Evolutionary conservation across 2,113 vertebrate genomes (phyloP).

Genomic region (Amphilophus citrinellus): DNA sequence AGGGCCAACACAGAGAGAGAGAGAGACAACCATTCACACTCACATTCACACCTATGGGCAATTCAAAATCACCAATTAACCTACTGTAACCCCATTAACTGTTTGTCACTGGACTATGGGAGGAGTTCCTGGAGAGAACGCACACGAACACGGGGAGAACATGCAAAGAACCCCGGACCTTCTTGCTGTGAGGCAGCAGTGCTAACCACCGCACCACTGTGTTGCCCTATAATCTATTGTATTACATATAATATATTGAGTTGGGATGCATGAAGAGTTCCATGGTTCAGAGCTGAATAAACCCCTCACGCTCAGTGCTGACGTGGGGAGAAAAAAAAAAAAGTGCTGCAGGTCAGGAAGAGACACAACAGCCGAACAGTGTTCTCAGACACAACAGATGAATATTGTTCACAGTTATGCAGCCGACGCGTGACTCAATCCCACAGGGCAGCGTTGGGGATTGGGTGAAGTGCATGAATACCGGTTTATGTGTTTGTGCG

Average conservation of each 20-base stretch:
- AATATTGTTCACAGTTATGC: constrained; percentile 50
- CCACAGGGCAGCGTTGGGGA: constrained; percentile 18
- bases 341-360: constrained; percentile 14
- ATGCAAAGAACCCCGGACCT: no score
- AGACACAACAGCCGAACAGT: constrained; percentile 40
- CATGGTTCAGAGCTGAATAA: constrained; percentile 19
- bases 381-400: constrained; percentile 62
- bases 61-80: no score
- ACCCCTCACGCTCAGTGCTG: constrained; percentile 9
- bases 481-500: constrained; percentile 7
- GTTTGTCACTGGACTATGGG: no score
- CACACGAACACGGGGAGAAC: no score
- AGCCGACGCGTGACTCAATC: constrained; percentile 51
- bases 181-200: no score
- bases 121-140: no score
- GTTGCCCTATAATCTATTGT: background rate
- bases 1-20: no score
- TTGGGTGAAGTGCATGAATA: background rate
- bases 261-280: constrained; percentile 17
- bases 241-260: background rate
- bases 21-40: no score
- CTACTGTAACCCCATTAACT: no score
- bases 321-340: background rate
- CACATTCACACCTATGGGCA: no score
- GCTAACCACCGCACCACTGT: no score